These are phyloP conservation scores for Ciconia maguari DNA, from an alignment of 2,113 vertebrate genomes.

Conservation along the genomic window DNA sequence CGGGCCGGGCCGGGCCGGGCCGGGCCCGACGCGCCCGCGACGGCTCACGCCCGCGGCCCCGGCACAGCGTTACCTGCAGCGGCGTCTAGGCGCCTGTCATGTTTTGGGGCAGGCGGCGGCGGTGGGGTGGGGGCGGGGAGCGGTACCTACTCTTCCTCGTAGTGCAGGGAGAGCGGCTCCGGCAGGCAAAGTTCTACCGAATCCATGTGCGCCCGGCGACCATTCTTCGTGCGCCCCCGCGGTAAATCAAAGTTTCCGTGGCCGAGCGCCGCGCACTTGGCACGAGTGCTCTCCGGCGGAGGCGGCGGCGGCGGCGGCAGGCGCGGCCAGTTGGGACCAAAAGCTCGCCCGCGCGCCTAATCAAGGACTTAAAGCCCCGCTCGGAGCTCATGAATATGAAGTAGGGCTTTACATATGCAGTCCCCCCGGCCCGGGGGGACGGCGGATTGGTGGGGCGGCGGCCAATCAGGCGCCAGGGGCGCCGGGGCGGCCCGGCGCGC, in stretches of 20 bases:
- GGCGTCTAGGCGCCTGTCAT: slow-evolving; percentile 11
- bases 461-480: slow-evolving; percentile 86
- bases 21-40: slow-evolving; percentile 59
- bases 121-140: slow-evolving; percentile 70
- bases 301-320: slow-evolving; percentile 70
- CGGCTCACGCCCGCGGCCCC: slow-evolving; percentile 23
- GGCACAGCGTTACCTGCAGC: slow-evolving; percentile 59
- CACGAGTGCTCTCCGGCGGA: slow-evolving; percentile 80
- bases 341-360: slow-evolving; percentile 94
- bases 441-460: slow-evolving; percentile 82
- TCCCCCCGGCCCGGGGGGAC: slow-evolving; percentile 81
- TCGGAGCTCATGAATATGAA: slow-evolving; percentile 99
- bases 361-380: slow-evolving; percentile 99
- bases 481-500: slow-evolving; percentile 71
- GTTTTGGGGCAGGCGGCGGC: neutral
- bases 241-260: slow-evolving; percentile 90
- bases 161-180: slow-evolving; percentile 98
- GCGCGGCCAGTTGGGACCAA: slow-evolving; percentile 91
- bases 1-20: neutral
- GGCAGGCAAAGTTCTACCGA: slow-evolving; percentile 97
- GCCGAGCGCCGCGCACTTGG: slow-evolving; percentile 88
- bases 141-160: slow-evolving; percentile 99
- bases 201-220: slow-evolving; percentile 95
- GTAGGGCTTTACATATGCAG: slow-evolving; percentile 90
- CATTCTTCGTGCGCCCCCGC: slow-evolving; percentile 88